Percentiles rank a stretch among this genome's conserved stretches.
These are phyloP conservation scores for Ctenoplectra terminalis DNA, from an alignment of 1,140 invertebrate genomes.

Conservation along the genomic window DNA sequence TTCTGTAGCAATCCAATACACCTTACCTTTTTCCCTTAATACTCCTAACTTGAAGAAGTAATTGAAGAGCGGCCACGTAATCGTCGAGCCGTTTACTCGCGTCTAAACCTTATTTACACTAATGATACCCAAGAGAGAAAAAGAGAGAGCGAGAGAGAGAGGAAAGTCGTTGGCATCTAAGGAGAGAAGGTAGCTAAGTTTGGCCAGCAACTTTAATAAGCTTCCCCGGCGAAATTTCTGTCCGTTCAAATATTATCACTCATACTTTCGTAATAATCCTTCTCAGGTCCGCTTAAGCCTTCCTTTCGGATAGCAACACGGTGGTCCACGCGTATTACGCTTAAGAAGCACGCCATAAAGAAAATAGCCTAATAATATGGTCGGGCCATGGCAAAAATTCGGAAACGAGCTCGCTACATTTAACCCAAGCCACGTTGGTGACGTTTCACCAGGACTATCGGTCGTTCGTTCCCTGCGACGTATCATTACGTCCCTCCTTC, in stretches of 20 bases:
- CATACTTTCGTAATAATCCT: conserved; percentile 46
- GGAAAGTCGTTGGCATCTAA: background rate
- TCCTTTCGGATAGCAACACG: conserved; percentile 1
- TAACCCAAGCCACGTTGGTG: background rate
- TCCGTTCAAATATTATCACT: conserved; percentile 52
- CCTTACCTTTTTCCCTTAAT: background rate
- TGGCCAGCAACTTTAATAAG: conserved; percentile 32
- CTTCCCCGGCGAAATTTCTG: conserved; percentile 23
- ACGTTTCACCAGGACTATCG: background rate
- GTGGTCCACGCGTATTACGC: background rate
- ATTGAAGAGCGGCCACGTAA: background rate
- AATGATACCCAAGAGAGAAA: background rate
- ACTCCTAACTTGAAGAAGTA: background rate
- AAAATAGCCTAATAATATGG: conserved; percentile 57
- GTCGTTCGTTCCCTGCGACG: conserved; percentile 4
- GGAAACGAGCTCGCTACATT: background rate
- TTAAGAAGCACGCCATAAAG: conserved; percentile 14
- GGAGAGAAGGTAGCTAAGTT: background rate
- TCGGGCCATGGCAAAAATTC: conserved; percentile 31
- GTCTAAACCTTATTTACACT: conserved; percentile 32
- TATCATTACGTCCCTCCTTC: conserved; percentile 49
- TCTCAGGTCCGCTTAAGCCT: conserved; percentile 1
- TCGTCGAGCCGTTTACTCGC: background rate
- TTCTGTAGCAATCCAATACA: too few relatives aligned
- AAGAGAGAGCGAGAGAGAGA: background rate